Conservation (phyloP, 2,888 invertebrate genomes). For the Gastrophysa polygoni region DNA sequence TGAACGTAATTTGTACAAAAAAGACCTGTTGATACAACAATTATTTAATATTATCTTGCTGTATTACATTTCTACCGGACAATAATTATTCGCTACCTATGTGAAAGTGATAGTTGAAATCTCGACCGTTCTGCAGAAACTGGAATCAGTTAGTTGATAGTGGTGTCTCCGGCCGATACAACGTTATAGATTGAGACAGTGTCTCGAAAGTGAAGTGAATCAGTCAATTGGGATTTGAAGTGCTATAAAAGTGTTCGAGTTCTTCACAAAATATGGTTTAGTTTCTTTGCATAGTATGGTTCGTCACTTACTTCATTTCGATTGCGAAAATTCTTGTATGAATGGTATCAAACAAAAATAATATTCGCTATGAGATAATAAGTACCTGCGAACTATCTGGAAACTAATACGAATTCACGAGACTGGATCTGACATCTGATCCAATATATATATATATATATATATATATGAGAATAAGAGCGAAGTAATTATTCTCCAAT, state of each 20-base stretch:
- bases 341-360: constrained; percentile 7
- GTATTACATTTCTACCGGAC: constrained; percentile 26
- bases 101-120: constrained; percentile 31
- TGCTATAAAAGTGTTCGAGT: constrained; percentile 17
- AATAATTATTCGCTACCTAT: constrained; percentile 7
- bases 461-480: too few species aligned
- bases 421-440: too few species aligned
- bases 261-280: constrained; percentile 7
- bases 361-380: neutral
- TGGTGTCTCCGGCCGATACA: constrained; percentile 18
- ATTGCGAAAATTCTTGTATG: neutral
- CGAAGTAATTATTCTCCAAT: too few species aligned
- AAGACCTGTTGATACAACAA: constrained; percentile 13
- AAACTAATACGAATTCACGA: too few species aligned
- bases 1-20: neutral
- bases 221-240: neutral
- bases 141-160: constrained; percentile 21
- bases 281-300: constrained; percentile 1
- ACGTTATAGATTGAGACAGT: constrained; percentile 1
- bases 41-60: constrained; percentile 25
- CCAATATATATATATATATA: too few species aligned
- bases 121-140: constrained; percentile 9
- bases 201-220: constrained; percentile 30
- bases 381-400: too few species aligned
- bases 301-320: neutral